A percentile compares a stretch with the other conserved stretches of the same genome.
Conservation (phyloP, 2,888 invertebrate species). For the Lycophotia porphyrea region DNA sequence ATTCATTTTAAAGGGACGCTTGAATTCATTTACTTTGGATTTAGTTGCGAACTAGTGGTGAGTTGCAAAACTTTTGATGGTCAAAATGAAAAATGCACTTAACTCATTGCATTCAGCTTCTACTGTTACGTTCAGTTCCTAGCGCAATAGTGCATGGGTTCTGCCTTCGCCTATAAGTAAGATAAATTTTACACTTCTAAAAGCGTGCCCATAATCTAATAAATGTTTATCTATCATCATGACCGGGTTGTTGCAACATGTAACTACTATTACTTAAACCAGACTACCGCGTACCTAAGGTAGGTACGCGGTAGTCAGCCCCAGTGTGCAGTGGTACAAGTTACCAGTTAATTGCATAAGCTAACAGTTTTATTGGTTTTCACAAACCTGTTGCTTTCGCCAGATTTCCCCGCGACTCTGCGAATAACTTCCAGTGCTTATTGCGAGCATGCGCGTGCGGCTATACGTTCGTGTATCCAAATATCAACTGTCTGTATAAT, state of each 20-base stretch:
- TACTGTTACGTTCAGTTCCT: neutral
- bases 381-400: slow-evolving; percentile 48
- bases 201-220: neutral
- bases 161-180: neutral
- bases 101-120: neutral
- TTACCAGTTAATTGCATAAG: slow-evolving; percentile 40
- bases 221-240: slow-evolving; percentile 6
- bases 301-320: neutral
- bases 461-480: neutral
- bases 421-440: neutral
- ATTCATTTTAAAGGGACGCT: slow-evolving; percentile 42
- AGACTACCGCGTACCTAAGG: neutral
- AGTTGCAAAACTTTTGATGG: slow-evolving; percentile 6
- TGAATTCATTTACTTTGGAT: slow-evolving; percentile 22
- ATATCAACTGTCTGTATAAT: neutral
- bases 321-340: neutral
- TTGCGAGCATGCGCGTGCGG: neutral
- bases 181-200: neutral
- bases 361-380: slow-evolving; percentile 48
- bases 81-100: neutral
- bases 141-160: neutral
- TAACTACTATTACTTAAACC: neutral
- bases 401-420: slow-evolving; percentile 28
- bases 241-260: slow-evolving; percentile 1
- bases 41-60: slow-evolving; percentile 10